Evolutionary conservation across 2,797 vertebrate genomes (phyloP).

Genomic region (Spondyliosoma cantharus): DNA sequence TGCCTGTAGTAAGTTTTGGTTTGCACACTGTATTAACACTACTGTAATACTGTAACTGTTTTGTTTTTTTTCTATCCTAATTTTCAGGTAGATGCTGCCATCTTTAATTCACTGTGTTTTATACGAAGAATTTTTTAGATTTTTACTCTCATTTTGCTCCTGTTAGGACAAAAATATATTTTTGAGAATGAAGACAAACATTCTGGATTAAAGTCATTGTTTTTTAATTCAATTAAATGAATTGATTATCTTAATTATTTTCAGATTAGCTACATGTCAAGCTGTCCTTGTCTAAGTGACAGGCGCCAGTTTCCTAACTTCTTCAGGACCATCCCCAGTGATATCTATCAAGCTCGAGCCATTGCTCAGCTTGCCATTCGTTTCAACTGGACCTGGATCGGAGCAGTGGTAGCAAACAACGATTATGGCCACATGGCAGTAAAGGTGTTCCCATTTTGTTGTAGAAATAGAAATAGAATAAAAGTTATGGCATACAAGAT

Average conservation of each 20-base stretch:
- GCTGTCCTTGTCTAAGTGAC: slow-evolving; percentile 51
- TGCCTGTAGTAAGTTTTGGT: slow-evolving; percentile 78
- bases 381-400: slow-evolving; percentile 76
- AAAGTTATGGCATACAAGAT: not conserved
- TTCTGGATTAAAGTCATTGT: not conserved
- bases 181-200: not conserved
- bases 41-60: too few relatives aligned
- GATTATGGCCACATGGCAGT: slow-evolving; percentile 72
- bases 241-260: not conserved
- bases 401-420: slow-evolving; percentile 65
- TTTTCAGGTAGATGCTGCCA: not conserved
- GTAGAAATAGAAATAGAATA: too few relatives aligned
- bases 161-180: not conserved
- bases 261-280: slow-evolving; percentile 76
- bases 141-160: not conserved
- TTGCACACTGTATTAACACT: not conserved
- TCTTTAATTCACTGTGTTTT: not conserved
- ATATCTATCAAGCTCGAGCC: slow-evolving; percentile 67
- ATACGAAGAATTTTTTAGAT: not conserved
- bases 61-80: not conserved
- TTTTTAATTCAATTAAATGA: not conserved
- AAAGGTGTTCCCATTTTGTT: slow-evolving; percentile 36
- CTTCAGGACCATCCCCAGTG: slow-evolving; percentile 71
- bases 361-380: slow-evolving; percentile 72
- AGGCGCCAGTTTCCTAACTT: slow-evolving; percentile 32